These are phyloP conservation scores for Hydrotaea cyrtoneurina DNA, from an alignment of 2,888 invertebrate genomes.

Conservation along the genomic window DNA sequence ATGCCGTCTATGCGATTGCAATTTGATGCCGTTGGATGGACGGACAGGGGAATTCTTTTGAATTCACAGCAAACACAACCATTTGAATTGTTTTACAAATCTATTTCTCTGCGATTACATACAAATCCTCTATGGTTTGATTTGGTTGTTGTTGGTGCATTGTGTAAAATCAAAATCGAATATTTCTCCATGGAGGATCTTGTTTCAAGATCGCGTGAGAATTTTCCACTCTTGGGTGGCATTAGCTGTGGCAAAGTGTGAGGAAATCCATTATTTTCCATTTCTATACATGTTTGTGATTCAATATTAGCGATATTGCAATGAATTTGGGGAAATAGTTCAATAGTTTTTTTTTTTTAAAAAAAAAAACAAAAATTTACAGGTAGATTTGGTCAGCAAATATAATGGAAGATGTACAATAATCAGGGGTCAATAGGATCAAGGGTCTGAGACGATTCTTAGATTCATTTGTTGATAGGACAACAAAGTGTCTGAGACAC, in stretches of 20 bases:
- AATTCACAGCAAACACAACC: background rate
- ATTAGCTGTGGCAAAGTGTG: background rate
- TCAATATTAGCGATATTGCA: background rate
- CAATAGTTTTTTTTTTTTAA: too few relatives aligned
- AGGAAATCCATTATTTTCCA: background rate
- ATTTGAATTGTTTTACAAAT: background rate
- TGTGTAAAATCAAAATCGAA: background rate
- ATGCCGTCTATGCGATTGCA: background rate
- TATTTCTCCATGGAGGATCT: constrained; percentile 13
- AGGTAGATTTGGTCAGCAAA: too few relatives aligned
- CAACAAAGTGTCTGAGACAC: too few relatives aligned
- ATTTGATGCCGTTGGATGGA: background rate
- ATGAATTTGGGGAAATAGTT: too few relatives aligned
- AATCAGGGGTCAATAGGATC: too few relatives aligned
- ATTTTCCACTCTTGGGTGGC: constrained; percentile 60
- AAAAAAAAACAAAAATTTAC: too few relatives aligned
- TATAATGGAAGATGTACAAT: too few relatives aligned
- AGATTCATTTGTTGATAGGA: too few relatives aligned
- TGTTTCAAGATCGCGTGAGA: constrained; percentile 56
- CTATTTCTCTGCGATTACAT: background rate
- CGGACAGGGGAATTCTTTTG: background rate
- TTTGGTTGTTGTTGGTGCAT: background rate
- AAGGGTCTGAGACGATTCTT: too few relatives aligned
- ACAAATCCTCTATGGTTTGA: background rate
- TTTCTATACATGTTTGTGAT: background rate